Base-by-base conservation (phyloP, 2,888 invertebrate species). In the Steinernema scapterisci region DNA sequence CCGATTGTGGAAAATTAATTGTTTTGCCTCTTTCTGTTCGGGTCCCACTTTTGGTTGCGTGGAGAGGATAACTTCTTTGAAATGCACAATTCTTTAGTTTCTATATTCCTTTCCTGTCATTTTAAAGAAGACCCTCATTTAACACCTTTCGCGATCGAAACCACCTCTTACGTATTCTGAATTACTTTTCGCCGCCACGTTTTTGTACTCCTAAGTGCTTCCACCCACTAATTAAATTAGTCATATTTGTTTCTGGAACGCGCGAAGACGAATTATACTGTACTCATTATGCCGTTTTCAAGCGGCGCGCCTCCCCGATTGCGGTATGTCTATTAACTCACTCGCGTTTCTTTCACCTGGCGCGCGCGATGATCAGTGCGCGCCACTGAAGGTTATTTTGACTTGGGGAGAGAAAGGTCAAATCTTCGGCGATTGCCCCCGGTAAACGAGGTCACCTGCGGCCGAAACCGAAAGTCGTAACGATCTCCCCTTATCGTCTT, bases 341-440 rank as follows among this genome's bases (percentile, higher is more conserved):
- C 63, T 63, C 63, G 63, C 63, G 31, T 63, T 63, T 63, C 63
- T 63, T 63, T 63, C 63, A 63, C 63, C 63, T 27, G 63, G 63
- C 63, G 38, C 38, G 38, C 38, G 38, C 3, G 63, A 63, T 63
- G 63, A 63, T 63, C 63, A 27, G 63, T 27, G 63, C 63, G 63
- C 63, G 63, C 63, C 63, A 63, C 63, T 25, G 63, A 63, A 63
- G 63, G 63, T 63, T 63, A 63, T 63, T 63, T 63, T 63, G 63
- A 63, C 63, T 63, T 63, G 63, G 63, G n/a, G 38, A 38, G 38
- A 25, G 63, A 63, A 63, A 63, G 63, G 63, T 63, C 63, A 63
- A 63, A 63, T 63, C 63, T 63, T 63, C 63, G 63, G 63, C 63
- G 63, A 63, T 63, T 63, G 63, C 63, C 63, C 63, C 63, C 63